Evolutionary conservation across 2,797 vertebrate genomes (phyloP).

Genomic region (Girardinus metallicus): DNA sequence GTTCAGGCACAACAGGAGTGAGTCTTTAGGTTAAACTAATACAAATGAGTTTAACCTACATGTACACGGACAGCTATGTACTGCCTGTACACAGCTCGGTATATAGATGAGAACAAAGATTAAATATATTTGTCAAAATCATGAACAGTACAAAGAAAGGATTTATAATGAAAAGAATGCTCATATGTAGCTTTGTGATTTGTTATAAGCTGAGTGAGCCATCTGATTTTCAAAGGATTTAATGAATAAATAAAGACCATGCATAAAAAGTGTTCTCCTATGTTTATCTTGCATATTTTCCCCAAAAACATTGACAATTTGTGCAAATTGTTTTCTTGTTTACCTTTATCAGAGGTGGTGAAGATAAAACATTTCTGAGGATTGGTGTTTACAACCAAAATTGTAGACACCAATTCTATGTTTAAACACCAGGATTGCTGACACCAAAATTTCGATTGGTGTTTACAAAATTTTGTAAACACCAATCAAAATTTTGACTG

Average conservation of each 20-base stretch:
- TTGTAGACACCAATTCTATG: too few relatives aligned
- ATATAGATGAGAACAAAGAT: not conserved
- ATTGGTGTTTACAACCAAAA: not conserved
- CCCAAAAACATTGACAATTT: not conserved
- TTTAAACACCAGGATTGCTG: too few relatives aligned
- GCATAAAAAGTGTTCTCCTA: not conserved
- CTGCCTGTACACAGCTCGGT: not conserved
- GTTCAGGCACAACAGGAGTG: not conserved
- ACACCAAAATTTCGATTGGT: too few relatives aligned
- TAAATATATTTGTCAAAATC: not conserved
- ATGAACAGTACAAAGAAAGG: not conserved
- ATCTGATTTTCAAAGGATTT: not conserved
- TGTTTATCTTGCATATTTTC: not conserved
- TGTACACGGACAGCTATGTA: not conserved
- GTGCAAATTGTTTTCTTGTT: not conserved
- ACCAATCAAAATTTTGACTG: not conserved
- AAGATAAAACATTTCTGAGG: not conserved
- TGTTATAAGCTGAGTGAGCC: not conserved
- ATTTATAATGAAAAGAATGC: not conserved
- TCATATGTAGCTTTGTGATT: not conserved
- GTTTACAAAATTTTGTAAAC: too few relatives aligned
- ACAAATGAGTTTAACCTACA: not conserved
- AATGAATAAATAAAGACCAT: not conserved
- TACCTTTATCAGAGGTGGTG: not conserved
- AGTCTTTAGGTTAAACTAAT: not conserved